These are phyloP conservation scores for Tadarida brasiliensis DNA, from an alignment of 2,797 vertebrate genomes.

Conservation along the genomic window DNA sequence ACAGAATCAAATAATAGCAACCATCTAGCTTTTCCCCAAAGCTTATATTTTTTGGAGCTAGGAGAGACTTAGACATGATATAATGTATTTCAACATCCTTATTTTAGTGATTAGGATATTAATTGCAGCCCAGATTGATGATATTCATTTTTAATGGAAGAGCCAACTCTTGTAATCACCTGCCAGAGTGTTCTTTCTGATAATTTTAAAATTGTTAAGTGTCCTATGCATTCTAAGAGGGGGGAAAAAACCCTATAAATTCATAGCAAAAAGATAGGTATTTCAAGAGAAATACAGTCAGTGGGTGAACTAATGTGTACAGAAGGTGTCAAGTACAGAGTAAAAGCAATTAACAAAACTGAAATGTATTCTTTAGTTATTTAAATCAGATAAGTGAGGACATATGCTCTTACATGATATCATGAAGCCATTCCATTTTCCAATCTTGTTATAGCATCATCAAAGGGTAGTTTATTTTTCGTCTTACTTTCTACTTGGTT, in stretches of 20 bases:
- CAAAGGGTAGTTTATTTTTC: constrained; percentile 76
- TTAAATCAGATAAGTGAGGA: constrained; percentile 69
- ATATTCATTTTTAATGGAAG: not conserved
- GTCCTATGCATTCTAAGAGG: not conserved
- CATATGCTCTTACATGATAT: constrained; percentile 65
- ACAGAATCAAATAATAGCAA: not conserved
- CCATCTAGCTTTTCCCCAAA: not conserved
- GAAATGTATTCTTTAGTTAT: constrained; percentile 65
- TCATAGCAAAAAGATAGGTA: constrained; percentile 64
- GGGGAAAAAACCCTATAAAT: not conserved
- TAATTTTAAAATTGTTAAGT: not conserved
- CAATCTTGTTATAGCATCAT: constrained; percentile 75
- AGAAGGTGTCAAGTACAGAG: constrained; percentile 78
- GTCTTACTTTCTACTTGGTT: constrained; percentile 69
- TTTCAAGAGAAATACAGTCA: constrained; percentile 70
- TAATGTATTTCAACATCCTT: not conserved
- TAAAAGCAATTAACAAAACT: constrained; percentile 79
- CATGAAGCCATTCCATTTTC: constrained; percentile 71
- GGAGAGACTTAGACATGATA: not conserved
- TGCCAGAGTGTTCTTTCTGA: not conserved
- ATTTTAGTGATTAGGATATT: not conserved
- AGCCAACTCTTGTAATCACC: not conserved
- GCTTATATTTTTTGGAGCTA: not conserved
- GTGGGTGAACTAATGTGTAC: constrained; percentile 66
- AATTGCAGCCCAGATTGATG: not conserved